Conservation (phyloP, 2,113 vertebrate species). For the Daboia siamensis region DNA sequence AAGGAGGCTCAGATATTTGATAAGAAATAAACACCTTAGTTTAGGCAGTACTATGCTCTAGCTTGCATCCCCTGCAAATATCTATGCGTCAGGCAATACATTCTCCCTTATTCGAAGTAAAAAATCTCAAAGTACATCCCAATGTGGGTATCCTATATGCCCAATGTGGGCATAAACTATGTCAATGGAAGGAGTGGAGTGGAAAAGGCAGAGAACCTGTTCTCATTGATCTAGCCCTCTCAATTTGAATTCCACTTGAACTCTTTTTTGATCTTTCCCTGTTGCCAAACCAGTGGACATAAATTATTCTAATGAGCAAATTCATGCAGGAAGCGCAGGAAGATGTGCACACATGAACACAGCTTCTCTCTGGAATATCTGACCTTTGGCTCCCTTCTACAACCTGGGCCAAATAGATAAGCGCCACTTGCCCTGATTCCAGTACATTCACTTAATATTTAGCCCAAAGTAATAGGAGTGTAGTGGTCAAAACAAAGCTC, state of each 20-base stretch:
- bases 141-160: not conserved
- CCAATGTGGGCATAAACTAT: constrained; percentile 6
- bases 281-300: not conserved
- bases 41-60: not conserved
- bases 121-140: not conserved
- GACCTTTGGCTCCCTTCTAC: not conserved
- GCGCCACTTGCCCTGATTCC: not conserved
- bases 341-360: not conserved
- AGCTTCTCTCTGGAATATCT: not conserved
- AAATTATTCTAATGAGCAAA: not conserved
- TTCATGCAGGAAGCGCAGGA: not conserved
- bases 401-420: not conserved
- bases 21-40: not conserved
- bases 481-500: not conserved
- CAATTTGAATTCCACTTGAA: not conserved
- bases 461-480: not conserved
- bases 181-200: not conserved
- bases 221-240: not conserved
- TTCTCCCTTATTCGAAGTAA: not conserved
- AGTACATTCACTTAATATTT: not conserved
- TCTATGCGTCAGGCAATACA: not conserved
- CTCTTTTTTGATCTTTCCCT: not conserved
- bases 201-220: not conserved
- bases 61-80: not conserved
- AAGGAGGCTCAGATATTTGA: not conserved